Percentiles rank a stretch among this genome's conserved stretches.
Conservation (phyloP, 2,113 vertebrate species). For the Sterna hirundo region DNA sequence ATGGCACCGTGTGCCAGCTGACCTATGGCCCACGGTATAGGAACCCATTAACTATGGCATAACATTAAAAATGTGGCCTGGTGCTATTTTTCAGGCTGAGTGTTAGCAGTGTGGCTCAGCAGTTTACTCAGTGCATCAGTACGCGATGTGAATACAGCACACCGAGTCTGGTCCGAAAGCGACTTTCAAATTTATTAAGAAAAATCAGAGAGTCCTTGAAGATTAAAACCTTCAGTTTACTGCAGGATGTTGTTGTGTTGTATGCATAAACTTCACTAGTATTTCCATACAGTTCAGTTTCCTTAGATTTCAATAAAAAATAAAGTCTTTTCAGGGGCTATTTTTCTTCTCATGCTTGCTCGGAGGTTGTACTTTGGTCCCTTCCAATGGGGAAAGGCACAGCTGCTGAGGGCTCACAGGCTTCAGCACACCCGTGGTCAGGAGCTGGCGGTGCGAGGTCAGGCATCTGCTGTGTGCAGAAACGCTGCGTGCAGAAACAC, state of each 20-base stretch:
- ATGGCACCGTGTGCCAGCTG: background rate
- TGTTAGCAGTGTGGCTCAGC: background rate
- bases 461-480: background rate
- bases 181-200: background rate
- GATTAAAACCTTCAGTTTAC: background rate
- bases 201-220: background rate
- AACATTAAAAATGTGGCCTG: background rate
- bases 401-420: background rate
- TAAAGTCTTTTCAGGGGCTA: background rate
- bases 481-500: background rate
- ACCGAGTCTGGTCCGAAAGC: fast-evolving
- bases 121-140: background rate
- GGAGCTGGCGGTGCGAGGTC: fast-evolving
- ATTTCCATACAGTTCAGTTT: background rate
- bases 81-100: background rate
- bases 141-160: no score
- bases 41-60: background rate
- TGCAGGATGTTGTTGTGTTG: background rate
- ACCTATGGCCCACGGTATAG: background rate
- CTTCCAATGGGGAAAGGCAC: fast-evolving
- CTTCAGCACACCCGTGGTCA: fast-evolving
- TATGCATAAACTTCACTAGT: background rate
- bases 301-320: background rate
- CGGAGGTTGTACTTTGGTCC: background rate
- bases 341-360: background rate